phyloP scores from a whole-genome alignment of 2,797 vertebrate species.

The Enteromius treurensis region DNA sequence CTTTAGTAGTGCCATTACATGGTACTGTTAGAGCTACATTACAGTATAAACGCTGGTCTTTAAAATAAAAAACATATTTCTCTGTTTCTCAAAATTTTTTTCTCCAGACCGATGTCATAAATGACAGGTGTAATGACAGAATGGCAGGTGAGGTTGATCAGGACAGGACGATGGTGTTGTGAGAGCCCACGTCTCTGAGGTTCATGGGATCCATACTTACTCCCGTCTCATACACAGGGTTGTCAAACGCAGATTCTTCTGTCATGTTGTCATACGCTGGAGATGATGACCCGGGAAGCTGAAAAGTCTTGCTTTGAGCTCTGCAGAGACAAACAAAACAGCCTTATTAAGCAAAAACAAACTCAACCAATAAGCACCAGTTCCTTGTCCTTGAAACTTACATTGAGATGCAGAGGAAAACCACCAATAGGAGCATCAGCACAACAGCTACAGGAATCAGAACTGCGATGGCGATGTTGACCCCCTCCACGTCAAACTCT shows the following conservation, averaged over 20 bases:
- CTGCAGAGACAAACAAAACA: conserved; percentile 66
- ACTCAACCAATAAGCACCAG: neutral
- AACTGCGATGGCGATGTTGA: conserved; percentile 86
- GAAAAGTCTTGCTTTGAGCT: conserved; percentile 87
- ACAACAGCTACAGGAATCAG: conserved; percentile 87
- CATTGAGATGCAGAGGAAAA: conserved; percentile 94
- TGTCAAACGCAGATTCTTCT: conserved; percentile 93
- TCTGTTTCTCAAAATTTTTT: neutral
- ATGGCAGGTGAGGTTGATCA: conserved; percentile 66
- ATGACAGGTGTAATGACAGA: conserved; percentile 61
- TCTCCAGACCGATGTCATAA: conserved; percentile 47
- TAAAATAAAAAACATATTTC: neutral
- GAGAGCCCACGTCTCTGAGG: conserved; percentile 77
- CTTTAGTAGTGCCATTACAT: neutral
- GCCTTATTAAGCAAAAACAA: neutral
- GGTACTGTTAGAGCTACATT: neutral
- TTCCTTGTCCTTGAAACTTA: conserved; percentile 67
- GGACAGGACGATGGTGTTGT: conserved; percentile 79
- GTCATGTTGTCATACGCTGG: conserved; percentile 92
- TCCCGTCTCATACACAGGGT: conserved; percentile 92
- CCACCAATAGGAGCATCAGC: conserved; percentile 83
- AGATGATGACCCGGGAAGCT: conserved; percentile 78
- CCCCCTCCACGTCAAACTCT: conserved; percentile 80
- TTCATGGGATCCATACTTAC: conserved; percentile 84
- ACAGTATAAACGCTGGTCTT: neutral